Base-by-base conservation (phyloP, 2,888 invertebrate genomes). In the Scaptodrosophila latifasciaeformis region DNA sequence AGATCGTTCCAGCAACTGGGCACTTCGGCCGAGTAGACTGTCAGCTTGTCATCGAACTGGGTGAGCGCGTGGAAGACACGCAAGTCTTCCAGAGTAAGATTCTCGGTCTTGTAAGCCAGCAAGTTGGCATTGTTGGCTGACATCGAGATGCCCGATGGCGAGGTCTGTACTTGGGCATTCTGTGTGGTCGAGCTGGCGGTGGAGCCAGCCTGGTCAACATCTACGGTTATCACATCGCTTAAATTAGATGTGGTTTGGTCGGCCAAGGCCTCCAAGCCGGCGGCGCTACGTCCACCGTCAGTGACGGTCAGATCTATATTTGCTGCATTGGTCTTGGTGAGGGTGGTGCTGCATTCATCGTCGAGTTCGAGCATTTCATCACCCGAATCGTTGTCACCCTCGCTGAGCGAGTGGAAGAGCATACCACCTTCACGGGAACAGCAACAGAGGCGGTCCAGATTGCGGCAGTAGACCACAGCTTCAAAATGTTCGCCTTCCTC, bases 1-100 rank as follows among this genome's bases (percentile, higher is more conserved):
- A 96, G 90, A 85, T 96, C 96, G 65, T 92, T 93, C 97, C 97
- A 97, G 85, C 96, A 96, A 2, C 95, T 92, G 0, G 96, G 96
- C 2, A 96, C 95, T 12, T 95, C 96, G 0, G 96, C 95, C 48
- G 93, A 92, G 84, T 95, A 96, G 0, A 90, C 76, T 0, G 86
- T 85, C 5, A 86, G 59, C 60, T 82, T 85, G 39, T 90, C 90
- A 63, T 94, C 94, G 78, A 94, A 94, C 61, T 92, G 90, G 1
- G 93, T 94, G 51, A 96, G 86, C 34, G 91, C 89, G 70, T 93
- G 91, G 46, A 96, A 87, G 10, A 89, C 88, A 65, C 91, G 90
- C 65, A 94, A 86, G 78, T 92, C 91, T n/a, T 86, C 83, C 39
- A 88, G 83, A 0, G 89, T 88, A 29, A 91, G 81, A 54, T 89